These are phyloP conservation scores for Pseudomyrmex concolor DNA, from an alignment of 1,140 invertebrate species.

Conservation along the genomic window DNA sequence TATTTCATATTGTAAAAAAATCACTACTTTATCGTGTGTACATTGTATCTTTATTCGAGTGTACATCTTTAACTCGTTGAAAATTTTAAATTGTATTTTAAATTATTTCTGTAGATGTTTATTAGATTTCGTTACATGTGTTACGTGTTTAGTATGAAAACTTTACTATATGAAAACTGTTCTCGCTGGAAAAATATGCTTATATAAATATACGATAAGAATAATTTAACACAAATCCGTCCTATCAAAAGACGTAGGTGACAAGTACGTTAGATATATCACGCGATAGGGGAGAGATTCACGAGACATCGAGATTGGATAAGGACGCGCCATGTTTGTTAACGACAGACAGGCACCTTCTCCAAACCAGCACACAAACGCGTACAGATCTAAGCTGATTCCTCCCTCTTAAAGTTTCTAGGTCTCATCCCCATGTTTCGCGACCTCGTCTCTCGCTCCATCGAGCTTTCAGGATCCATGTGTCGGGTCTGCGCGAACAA, in stretches of 20 bases:
- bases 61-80: conserved; percentile 21
- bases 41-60: not conserved
- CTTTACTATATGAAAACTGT: not conserved
- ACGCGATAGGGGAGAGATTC: conserved; percentile 49
- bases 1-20: conserved; percentile 75
- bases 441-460: conserved; percentile 57
- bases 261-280: conserved; percentile 31
- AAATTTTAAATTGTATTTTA: conserved; percentile 6
- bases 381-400: conserved; percentile 67
- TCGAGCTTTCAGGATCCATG: conserved; percentile 71
- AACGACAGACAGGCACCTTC: conserved; percentile 65
- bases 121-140: not conserved
- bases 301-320: conserved; percentile 58
- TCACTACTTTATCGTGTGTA: not conserved
- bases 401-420: conserved; percentile 70
- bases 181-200: not conserved
- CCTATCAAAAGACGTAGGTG: conserved; percentile 35
- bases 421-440: conserved; percentile 51
- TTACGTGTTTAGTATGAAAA: not conserved
- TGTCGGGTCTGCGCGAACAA: conserved; percentile 70
- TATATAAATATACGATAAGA: not conserved
- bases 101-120: not conserved
- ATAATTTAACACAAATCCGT: conserved; percentile 26
- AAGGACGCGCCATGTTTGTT: conserved; percentile 62
- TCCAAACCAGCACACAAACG: conserved; percentile 54